Percentiles rank a stretch among this genome's conserved stretches.
phyloP scores from a whole-genome alignment of 2,797 vertebrate genomes.

The Sus cebifrons region DNA sequence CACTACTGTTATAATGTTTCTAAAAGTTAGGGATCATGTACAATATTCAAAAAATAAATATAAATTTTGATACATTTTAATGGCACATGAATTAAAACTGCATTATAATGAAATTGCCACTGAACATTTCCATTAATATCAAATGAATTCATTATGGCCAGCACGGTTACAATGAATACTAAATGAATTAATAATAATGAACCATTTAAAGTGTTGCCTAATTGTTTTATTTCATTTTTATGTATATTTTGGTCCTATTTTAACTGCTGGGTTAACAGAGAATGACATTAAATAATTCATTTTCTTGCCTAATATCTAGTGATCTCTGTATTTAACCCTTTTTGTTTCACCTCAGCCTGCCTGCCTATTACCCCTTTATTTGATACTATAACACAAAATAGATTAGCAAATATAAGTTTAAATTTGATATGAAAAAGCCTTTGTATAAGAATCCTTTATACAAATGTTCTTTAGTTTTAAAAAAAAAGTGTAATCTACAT shows the following conservation, averaged over 20 bases:
- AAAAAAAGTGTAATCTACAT: neutral
- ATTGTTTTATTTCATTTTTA: slow-evolving; percentile 93
- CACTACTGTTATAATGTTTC: slow-evolving; percentile 56
- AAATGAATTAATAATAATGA: slow-evolving; percentile 93
- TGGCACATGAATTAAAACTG: slow-evolving; percentile 90
- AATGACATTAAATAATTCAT: slow-evolving; percentile 89
- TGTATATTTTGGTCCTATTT: slow-evolving; percentile 90
- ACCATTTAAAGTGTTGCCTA: slow-evolving; percentile 90
- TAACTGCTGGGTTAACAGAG: slow-evolving; percentile 91
- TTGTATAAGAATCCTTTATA: neutral
- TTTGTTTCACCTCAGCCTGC: slow-evolving; percentile 65
- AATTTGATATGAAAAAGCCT: neutral
- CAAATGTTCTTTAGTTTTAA: neutral
- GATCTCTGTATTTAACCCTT: slow-evolving; percentile 66
- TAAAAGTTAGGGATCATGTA: slow-evolving; percentile 86
- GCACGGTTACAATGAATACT: slow-evolving; percentile 90
- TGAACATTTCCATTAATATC: slow-evolving; percentile 91
- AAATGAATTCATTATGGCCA: slow-evolving; percentile 92
- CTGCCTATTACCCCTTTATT: slow-evolving; percentile 49
- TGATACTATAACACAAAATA: neutral
- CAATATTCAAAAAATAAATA: slow-evolving; percentile 88
- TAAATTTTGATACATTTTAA: slow-evolving; percentile 90
- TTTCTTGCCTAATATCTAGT: slow-evolving; percentile 83
- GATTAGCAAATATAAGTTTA: slow-evolving; percentile 45
- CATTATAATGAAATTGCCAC: slow-evolving; percentile 90